Conservation (phyloP, 2,888 invertebrate genomes). For the Palloptera scutellata region DNA sequence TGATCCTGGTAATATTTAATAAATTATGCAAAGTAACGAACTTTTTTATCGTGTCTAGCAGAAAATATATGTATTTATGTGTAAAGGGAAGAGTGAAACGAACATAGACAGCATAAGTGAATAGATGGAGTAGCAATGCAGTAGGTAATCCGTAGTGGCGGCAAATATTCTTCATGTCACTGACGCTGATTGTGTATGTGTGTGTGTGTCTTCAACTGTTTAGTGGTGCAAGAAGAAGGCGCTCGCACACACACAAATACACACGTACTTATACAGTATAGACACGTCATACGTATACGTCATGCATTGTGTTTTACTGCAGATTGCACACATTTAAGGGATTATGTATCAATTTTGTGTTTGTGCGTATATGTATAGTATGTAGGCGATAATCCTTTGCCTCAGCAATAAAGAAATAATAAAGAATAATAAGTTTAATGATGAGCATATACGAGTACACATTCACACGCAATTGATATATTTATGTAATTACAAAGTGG, state of each 20-base stretch:
- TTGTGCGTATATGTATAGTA: constrained; percentile 6
- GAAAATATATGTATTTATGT: no score
- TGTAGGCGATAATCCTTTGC: no score
- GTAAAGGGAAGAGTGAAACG: no score
- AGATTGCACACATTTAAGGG: constrained; percentile 16
- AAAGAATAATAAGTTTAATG: no score
- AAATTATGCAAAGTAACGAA: constrained; percentile 45
- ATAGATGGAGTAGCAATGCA: no score
- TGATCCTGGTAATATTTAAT: constrained; percentile 29
- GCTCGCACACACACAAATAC: constrained; percentile 16
- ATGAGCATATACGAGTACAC: no score
- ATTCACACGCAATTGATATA: no score
- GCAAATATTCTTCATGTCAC: constrained; percentile 24
- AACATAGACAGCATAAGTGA: no score
- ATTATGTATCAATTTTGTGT: not conserved
- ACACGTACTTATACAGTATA: constrained; percentile 26
- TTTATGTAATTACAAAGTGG: no score
- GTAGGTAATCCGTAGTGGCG: not conserved
- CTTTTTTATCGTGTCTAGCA: constrained; percentile 21
- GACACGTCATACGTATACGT: constrained; percentile 25
- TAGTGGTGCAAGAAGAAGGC: no score
- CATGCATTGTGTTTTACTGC: constrained; percentile 12
- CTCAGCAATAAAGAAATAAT: no score
- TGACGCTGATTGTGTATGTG: constrained; percentile 36
- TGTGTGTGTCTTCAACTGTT: not conserved